Percentiles rank a stretch among this genome's conserved stretches.
phyloP scores from a whole-genome alignment of 2,113 vertebrate genomes.

The Chlorocebus sabaeus region DNA sequence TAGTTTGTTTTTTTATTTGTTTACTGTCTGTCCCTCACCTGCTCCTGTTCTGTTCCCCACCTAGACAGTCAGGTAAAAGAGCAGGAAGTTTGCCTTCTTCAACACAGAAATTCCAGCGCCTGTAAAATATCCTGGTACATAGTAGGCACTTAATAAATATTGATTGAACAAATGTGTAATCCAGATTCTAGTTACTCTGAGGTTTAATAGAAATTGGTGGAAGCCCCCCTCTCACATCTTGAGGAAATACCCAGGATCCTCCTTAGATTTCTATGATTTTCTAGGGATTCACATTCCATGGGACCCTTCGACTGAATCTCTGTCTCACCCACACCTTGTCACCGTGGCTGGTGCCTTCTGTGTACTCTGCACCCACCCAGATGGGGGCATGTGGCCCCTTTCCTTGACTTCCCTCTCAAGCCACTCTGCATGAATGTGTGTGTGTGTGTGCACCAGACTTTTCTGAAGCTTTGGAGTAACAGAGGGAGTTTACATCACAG shows the following conservation, averaged over 20 bases:
- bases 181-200: not conserved
- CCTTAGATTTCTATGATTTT: not conserved
- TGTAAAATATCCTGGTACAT: not conserved
- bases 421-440: not conserved
- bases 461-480: not conserved
- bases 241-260: not conserved
- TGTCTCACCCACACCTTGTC: not conserved
- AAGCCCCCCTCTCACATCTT: not conserved
- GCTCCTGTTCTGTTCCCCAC: not conserved
- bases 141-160: not conserved
- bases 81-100: not conserved
- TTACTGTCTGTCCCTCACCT: not conserved
- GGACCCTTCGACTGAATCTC: not conserved
- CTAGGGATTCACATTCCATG: not conserved
- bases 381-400: fast-evolving
- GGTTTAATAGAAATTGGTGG: not conserved
- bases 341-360: too few species aligned
- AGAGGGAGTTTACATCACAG: not conserved
- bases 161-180: not conserved
- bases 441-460: not conserved
- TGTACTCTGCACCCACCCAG: not conserved
- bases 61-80: not conserved
- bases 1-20: not conserved
- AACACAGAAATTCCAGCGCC: not conserved
- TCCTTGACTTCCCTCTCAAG: not conserved